Evolutionary conservation across 1,140 invertebrate species (phyloP).

Genomic region (Bombus balteatus): DNA sequence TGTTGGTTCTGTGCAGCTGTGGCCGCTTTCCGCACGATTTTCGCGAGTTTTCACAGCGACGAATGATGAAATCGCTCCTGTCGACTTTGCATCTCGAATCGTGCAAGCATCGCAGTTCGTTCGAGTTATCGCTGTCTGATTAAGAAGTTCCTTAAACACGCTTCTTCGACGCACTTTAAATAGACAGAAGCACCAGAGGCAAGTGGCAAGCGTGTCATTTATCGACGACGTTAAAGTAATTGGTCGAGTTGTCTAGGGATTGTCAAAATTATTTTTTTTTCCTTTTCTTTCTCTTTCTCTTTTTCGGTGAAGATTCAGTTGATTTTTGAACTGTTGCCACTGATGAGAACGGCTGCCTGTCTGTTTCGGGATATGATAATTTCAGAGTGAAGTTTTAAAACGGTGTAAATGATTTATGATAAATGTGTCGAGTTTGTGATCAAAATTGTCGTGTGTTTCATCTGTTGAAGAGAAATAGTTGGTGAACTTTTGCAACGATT

Average conservation of each 20-base stretch:
- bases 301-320: too few species aligned
- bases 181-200: background rate
- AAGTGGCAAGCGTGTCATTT: conserved; percentile 8
- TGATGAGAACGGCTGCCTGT: background rate
- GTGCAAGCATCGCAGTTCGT: background rate
- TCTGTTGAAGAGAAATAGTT: background rate
- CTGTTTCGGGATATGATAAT: background rate
- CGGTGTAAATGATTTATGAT: background rate
- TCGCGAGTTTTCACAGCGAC: background rate
- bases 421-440: background rate
- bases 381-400: background rate
- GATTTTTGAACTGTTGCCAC: too few species aligned
- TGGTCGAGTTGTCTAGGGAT: background rate
- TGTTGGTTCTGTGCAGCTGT: background rate
- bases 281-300: too few species aligned
- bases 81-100: background rate
- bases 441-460: background rate
- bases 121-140: background rate
- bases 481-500: background rate
- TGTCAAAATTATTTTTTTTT: background rate
- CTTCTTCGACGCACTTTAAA: background rate
- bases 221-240: background rate
- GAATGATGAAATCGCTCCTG: background rate
- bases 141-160: background rate
- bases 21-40: too few species aligned